These are phyloP conservation scores for Scaeva pyrastri DNA, from an alignment of 2,888 invertebrate genomes.

Conservation along the genomic window DNA sequence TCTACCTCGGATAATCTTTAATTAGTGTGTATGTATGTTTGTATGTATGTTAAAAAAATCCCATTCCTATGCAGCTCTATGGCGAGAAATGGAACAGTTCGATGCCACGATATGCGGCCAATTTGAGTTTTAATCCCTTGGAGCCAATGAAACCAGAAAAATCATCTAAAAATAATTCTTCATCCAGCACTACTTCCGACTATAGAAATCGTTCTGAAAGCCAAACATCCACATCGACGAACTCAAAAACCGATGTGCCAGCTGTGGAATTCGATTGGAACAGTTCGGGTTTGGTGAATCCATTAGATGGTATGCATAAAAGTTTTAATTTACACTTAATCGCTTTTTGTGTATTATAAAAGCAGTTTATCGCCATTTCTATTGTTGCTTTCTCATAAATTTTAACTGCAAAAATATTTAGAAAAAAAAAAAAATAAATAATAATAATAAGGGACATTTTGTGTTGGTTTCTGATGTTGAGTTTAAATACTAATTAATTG, in stretches of 20 bases:
- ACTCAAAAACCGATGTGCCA: constrained; percentile 84
- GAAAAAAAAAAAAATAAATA: constrained; percentile 15
- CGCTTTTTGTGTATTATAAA: constrained; percentile 39
- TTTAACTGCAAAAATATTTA: neutral
- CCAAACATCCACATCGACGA: constrained; percentile 47
- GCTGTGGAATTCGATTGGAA: constrained; percentile 91
- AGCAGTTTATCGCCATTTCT: constrained; percentile 69
- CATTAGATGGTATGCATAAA: constrained; percentile 86
- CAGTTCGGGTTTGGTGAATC: constrained; percentile 89
- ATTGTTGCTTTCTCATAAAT: constrained; percentile 66
- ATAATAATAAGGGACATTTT: constrained; percentile 64
- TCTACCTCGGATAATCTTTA: constrained; percentile 68
- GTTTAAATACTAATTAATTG: constrained; percentile 47
- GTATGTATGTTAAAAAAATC: constrained; percentile 62
- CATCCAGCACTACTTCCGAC: constrained; percentile 57
- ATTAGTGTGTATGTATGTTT: constrained; percentile 65
- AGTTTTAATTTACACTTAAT: constrained; percentile 76
- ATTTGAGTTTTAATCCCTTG: constrained; percentile 90
- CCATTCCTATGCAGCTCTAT: constrained; percentile 86
- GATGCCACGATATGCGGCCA: constrained; percentile 94
- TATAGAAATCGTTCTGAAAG: constrained; percentile 54
- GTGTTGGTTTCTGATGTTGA: constrained; percentile 72
- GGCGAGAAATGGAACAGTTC: constrained; percentile 92
- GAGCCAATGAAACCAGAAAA: constrained; percentile 89
- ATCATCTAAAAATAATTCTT: constrained; percentile 60